Percentiles rank a stretch among this genome's conserved stretches.
Conservation (phyloP, 2,888 invertebrate species). For the Parasteatoda lunata region DNA sequence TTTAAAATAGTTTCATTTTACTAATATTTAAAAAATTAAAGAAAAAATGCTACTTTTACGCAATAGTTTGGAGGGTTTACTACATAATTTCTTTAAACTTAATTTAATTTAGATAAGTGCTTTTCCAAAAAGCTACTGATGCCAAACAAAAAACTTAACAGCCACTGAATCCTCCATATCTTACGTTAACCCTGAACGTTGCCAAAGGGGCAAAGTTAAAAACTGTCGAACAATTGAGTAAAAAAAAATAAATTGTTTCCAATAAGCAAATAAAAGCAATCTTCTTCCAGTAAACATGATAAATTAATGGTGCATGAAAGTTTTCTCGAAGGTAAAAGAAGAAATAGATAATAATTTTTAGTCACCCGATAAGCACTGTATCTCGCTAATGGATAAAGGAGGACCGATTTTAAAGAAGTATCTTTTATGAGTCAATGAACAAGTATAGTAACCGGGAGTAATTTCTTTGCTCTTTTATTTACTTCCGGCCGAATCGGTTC, state of each 20-base stretch:
- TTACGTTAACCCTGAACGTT: too few species aligned
- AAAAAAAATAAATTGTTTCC: slow-evolving; percentile 1
- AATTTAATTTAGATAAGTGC: too few species aligned
- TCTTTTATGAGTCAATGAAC: slow-evolving; percentile 54
- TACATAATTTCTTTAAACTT: too few species aligned
- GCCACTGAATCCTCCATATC: too few species aligned
- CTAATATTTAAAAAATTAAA: too few species aligned
- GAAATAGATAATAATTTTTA: slow-evolving; percentile 60
- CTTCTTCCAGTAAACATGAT: slow-evolving; percentile 29
- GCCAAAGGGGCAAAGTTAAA: too few species aligned
- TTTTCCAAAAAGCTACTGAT: too few species aligned
- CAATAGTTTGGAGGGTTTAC: too few species aligned
- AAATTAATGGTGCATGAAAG: slow-evolving; percentile 61
- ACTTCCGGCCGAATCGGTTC: slow-evolving; percentile 43
- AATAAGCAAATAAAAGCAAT: slow-evolving; percentile 48
- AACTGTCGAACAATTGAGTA: neutral
- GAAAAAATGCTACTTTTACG: too few species aligned
- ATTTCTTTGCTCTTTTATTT: slow-evolving; percentile 53
- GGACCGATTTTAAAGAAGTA: slow-evolving; percentile 42
- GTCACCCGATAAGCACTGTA: slow-evolving; percentile 19
- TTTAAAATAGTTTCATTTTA: too few species aligned
- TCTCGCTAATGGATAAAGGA: slow-evolving; percentile 6
- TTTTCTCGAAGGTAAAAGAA: slow-evolving; percentile 53
- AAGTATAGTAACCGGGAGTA: slow-evolving; percentile 39
- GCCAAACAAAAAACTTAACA: too few species aligned